phyloP scores from a whole-genome alignment of 1,140 invertebrate genomes.

The Acromyrmex heyeri region DNA sequence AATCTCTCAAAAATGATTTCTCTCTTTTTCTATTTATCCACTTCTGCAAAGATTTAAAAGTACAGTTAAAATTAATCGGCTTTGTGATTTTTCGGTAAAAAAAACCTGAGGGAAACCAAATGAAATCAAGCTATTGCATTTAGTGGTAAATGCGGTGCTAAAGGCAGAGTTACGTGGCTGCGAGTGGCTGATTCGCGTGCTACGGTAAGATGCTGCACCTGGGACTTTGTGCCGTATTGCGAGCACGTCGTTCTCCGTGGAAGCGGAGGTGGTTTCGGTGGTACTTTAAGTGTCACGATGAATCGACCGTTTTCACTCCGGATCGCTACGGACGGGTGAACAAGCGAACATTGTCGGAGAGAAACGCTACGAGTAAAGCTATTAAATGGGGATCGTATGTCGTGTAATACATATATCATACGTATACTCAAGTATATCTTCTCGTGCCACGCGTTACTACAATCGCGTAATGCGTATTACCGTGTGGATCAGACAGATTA shows the following conservation, averaged over 20 bases:
- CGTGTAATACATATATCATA: conserved; percentile 9
- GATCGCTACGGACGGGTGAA: conserved; percentile 15
- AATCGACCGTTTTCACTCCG: conserved; percentile 40
- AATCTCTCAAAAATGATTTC: neutral
- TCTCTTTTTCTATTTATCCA: neutral
- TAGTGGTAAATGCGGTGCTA: conserved; percentile 17
- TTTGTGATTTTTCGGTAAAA: neutral
- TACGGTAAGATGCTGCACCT: conserved; percentile 55
- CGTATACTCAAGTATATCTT: conserved; percentile 2
- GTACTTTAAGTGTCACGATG: conserved; percentile 45
- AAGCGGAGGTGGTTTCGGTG: conserved; percentile 33
- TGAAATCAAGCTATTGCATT: conserved; percentile 18
- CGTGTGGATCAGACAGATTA: neutral
- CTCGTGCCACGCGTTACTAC: conserved; percentile 10
- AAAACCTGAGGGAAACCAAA: neutral
- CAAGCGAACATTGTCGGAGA: conserved; percentile 38
- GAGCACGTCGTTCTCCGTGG: conserved; percentile 41
- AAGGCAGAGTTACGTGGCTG: neutral
- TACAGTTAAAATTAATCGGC: neutral
- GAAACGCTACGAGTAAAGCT: conserved; percentile 43
- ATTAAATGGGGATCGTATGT: conserved; percentile 42
- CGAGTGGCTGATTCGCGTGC: conserved; percentile 23
- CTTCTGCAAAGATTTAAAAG: neutral
- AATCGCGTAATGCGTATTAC: conserved; percentile 38
- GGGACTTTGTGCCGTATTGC: conserved; percentile 30